Conservation (phyloP, 2,797 vertebrate species). For the Arctocebus calabarensis region DNA sequence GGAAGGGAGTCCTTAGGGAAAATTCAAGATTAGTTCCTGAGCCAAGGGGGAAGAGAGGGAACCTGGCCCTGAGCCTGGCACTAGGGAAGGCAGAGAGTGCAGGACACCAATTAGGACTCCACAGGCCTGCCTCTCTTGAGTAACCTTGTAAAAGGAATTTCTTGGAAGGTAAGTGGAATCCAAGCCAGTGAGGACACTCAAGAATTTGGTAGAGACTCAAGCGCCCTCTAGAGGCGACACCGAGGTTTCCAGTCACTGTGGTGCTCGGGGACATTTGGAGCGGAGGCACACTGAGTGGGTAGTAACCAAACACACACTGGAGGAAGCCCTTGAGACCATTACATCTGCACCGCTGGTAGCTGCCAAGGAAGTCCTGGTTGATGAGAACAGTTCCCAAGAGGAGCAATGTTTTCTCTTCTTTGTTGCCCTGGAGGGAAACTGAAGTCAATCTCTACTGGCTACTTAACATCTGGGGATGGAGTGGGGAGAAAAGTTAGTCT, state of each 20-base stretch:
- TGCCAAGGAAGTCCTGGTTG: not conserved
- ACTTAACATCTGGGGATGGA: not conserved
- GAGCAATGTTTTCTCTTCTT: not conserved
- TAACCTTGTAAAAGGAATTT: conserved; percentile 45
- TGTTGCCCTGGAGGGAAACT: not conserved
- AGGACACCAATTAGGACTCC: not conserved
- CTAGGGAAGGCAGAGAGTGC: not conserved
- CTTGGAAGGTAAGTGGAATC: conserved; percentile 5
- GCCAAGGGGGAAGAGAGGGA: not conserved
- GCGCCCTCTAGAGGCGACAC: conserved; percentile 68
- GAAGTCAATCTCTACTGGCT: not conserved
- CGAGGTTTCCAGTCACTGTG: not conserved
- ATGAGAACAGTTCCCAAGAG: not conserved
- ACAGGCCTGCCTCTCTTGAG: not conserved
- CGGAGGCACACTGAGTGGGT: rapidly evolving
- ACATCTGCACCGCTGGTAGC: not conserved
- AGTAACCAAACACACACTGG: not conserved
- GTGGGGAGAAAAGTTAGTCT: not conserved
- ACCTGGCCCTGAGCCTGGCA: not conserved
- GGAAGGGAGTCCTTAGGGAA: not conserved
- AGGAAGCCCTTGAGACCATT: not conserved
- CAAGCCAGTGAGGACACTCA: not conserved
- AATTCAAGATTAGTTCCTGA: conserved; percentile 33
- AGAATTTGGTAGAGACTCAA: conserved; percentile 50
- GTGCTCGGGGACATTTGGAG: not conserved